Evolutionary conservation across 1,140 invertebrate genomes (phyloP).

Genomic region (Campoletis sonorensis): DNA sequence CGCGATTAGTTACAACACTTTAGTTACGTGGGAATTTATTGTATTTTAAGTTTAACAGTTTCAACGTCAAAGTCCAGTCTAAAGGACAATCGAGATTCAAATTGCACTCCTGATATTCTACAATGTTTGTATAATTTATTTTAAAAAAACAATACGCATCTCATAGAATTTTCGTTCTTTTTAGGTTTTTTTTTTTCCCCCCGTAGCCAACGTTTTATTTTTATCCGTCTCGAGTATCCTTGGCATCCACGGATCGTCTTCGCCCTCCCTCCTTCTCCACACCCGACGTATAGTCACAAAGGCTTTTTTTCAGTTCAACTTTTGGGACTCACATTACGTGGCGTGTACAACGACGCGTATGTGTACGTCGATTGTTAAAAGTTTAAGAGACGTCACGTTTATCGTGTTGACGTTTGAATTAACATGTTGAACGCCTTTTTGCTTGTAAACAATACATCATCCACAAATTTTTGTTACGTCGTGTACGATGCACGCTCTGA

Average conservation of each 20-base stretch:
- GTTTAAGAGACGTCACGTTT: neutral
- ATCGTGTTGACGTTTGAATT: no score
- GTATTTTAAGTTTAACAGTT: neutral
- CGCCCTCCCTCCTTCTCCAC: neutral
- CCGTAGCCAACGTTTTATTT: neutral
- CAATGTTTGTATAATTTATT: neutral
- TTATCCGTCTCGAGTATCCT: neutral
- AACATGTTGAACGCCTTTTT: no score
- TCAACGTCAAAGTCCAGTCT: neutral
- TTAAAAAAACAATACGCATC: neutral
- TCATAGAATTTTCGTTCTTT: neutral
- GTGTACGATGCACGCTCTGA: no score
- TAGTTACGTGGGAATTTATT: neutral
- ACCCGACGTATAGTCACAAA: neutral
- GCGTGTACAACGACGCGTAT: neutral
- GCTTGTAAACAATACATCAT: no score
- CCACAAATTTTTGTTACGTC: no score
- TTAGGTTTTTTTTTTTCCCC: neutral
- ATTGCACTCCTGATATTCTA: neutral
- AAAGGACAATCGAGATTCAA: neutral
- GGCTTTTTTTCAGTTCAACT: neutral
- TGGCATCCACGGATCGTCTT: neutral
- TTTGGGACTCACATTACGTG: neutral
- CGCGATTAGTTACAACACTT: neutral
- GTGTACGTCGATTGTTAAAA: neutral